Conservation (phyloP, 2,113 vertebrate species). For the Takifugu bimaculatus region DNA sequence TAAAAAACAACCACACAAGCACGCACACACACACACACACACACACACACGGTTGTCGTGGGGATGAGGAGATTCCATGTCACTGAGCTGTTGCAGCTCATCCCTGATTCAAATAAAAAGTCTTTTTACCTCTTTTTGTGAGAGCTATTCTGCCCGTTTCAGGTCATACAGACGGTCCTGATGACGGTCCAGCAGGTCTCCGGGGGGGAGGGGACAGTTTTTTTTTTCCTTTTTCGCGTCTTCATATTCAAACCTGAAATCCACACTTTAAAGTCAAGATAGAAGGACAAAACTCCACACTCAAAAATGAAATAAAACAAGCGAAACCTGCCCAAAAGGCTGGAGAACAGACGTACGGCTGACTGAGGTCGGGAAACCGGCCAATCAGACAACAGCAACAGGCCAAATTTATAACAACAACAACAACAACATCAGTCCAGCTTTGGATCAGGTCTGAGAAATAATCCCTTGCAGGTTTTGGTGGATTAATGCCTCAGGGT, state of each 20-base stretch:
- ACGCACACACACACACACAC: conserved; percentile 12
- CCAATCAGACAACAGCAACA: neutral
- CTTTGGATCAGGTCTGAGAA: neutral
- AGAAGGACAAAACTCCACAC: conserved; percentile 29
- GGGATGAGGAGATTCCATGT: conserved; percentile 39
- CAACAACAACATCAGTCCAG: conserved; percentile 8
- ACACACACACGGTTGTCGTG: conserved; percentile 39
- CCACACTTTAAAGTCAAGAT: conserved; percentile 43
- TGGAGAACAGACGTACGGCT: conserved; percentile 3
- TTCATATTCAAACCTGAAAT: conserved; percentile 38
- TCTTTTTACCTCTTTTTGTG: conserved; percentile 46
- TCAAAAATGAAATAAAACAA: conserved; percentile 27
- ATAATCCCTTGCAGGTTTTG: neutral
- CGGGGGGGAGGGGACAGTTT: neutral
- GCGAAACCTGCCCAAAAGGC: conserved; percentile 5
- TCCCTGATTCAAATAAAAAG: conserved; percentile 67
- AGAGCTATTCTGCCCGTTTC: conserved; percentile 37
- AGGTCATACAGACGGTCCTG: conserved; percentile 13
- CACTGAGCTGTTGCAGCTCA: conserved; percentile 51
- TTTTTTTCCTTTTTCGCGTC: conserved; percentile 39
- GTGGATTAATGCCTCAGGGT: conserved; percentile 31
- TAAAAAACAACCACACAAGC: conserved; percentile 27
- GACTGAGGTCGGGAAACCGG: no score
- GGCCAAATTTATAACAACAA: conserved; percentile 16
- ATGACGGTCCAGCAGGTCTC: neutral